Percentiles rank a stretch among this genome's conserved stretches.
These are phyloP conservation scores for Chelmon rostratus DNA, from an alignment of 2,797 vertebrate species.

Conservation along the genomic window DNA sequence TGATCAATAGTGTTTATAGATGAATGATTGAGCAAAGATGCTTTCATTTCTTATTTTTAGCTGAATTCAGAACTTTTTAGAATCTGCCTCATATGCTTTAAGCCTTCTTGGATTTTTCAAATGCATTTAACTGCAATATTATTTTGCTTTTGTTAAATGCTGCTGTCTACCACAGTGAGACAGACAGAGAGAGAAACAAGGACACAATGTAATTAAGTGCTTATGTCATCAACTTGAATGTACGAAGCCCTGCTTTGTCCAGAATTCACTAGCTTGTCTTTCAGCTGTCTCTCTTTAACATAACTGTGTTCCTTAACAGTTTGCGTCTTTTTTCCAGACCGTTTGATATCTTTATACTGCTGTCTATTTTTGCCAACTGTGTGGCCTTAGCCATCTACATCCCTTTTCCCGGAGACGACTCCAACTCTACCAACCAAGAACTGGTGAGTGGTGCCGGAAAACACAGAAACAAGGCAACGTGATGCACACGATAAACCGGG, in stretches of 20 bases:
- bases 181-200: neutral
- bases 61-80: neutral
- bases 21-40: neutral
- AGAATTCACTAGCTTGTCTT: too few relatives aligned
- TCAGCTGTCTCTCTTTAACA: neutral
- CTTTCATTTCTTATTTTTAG: too few relatives aligned
- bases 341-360: slow-evolving; percentile 99
- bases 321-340: slow-evolving; percentile 87
- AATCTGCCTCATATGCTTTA: neutral
- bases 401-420: slow-evolving; percentile 99
- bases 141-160: neutral
- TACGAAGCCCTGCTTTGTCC: neutral
- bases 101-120: neutral
- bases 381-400: slow-evolving; percentile 99
- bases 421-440: slow-evolving; percentile 99
- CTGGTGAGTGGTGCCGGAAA: slow-evolving; percentile 90
- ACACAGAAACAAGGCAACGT: neutral
- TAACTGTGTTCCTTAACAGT: slow-evolving; percentile 86
- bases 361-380: slow-evolving; percentile 99
- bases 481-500: neutral
- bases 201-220: slow-evolving; percentile 2
- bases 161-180: neutral
- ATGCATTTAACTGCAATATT: neutral
- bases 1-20: neutral
- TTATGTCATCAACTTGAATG: neutral